A percentile compares a stretch with the other conserved stretches of the same genome.
Conservation (phyloP, 1,140 invertebrate species). For the Spodoptera frugiperda region DNA sequence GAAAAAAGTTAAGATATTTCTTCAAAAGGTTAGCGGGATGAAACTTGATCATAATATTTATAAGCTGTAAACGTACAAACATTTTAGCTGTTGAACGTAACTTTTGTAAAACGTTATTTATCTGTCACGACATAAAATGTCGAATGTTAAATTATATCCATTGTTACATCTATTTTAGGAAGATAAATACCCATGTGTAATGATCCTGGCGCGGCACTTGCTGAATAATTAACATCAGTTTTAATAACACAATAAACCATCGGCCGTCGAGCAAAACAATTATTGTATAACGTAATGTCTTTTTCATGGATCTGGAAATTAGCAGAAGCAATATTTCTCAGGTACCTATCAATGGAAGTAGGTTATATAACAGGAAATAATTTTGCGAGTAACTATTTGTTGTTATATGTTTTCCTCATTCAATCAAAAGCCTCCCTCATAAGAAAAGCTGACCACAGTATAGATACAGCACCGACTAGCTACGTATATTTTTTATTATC, state of each 20-base stretch:
- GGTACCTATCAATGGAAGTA: constrained; percentile 7
- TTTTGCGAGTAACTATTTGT: constrained; percentile 26
- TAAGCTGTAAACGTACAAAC: not conserved
- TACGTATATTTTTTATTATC: constrained; percentile 1
- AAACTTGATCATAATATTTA: not conserved
- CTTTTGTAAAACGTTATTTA: not conserved
- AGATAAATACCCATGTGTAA: not conserved
- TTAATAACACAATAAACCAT: constrained; percentile 11
- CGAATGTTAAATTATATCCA: too few species aligned
- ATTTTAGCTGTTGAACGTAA: not conserved
- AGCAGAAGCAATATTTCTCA: constrained; percentile 18
- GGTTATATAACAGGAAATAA: constrained; percentile 27
- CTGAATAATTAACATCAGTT: not conserved
- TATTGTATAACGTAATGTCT: constrained; percentile 23
- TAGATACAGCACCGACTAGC: not conserved
- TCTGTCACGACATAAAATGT: too few species aligned
- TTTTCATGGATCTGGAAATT: constrained; percentile 23
- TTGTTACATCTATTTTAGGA: too few species aligned
- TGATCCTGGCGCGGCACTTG: not conserved
- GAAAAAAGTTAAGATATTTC: not conserved
- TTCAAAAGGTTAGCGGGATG: not conserved
- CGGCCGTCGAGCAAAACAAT: not conserved
- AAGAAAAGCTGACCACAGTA: constrained; percentile 1
- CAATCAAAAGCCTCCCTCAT: constrained; percentile 29
- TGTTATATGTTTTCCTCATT: constrained; percentile 32